Base-by-base conservation (phyloP, 2,797 vertebrate genomes). In the Microctenopoma lineatum region DNA sequence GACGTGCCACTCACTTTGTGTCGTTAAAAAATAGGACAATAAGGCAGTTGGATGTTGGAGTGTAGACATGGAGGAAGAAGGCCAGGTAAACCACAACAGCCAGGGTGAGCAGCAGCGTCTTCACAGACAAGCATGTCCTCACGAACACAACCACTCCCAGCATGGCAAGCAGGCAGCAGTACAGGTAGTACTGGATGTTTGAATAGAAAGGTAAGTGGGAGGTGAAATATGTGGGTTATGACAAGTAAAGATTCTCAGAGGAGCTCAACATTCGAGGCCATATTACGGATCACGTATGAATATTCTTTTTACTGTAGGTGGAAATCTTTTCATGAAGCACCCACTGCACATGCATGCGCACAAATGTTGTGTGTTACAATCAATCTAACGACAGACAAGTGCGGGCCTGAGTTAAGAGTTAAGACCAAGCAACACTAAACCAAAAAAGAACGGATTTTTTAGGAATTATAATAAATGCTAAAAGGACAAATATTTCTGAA, bases 111-210 rank as follows among this genome's bases (percentile, higher is more conserved):
- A 97, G 90, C 77, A 96, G 84, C 5, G 89, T 66, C 83, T 97
- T 97, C 52, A 95, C 63, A 2, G 94, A 94, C 46, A 96, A 79
- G 60, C 93, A 94, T 41, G 93, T 94, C 77, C 93, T 91, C 58
- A 96, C 85, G 64, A 96, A 97, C 70, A 96, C 92, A 18, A 95
- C 91, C 66, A 95, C 96, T 21, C 95, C 94, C 66, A 98, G 91
- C 92, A 95, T 95, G 36, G 94, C 95, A 89, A 96, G 77, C 77
- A 96, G 90, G 69, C 96, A 96, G 83, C 96, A 96, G 83, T 95
- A 96, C 87, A 97, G 91, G 84, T 95, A 97, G 81, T 98, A 97
- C 96, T 98, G 87, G 2, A 72, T 15, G 47, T 54, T 21, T 66
- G 16, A 15, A 34, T 46, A n/a, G 4, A 26, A 18, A 41, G 16